phyloP scores from a whole-genome alignment of 2,888 invertebrate species.

The Cantharis nigra region DNA sequence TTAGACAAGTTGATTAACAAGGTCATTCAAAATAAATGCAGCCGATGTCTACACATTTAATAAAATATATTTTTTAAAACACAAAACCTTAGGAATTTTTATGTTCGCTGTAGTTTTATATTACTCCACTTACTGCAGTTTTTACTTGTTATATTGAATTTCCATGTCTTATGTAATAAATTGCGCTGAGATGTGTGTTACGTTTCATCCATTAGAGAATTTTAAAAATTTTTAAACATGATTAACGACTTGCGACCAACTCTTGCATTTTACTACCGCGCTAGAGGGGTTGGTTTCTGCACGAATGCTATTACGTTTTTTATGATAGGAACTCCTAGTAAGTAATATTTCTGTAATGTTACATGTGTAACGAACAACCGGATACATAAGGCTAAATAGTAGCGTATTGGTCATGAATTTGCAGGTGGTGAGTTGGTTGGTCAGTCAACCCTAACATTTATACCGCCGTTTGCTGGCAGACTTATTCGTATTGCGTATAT shows the following conservation, averaged over 20 bases:
- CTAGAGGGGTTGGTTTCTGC: neutral
- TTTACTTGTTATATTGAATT: neutral
- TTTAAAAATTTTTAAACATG: neutral
- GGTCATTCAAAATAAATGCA: neutral
- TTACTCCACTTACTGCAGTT: neutral
- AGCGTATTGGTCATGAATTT: constrained; percentile 26
- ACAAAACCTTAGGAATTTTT: neutral
- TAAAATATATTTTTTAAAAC: neutral
- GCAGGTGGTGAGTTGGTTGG: constrained; percentile 28
- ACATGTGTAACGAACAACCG: constrained; percentile 1
- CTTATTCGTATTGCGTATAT: neutral
- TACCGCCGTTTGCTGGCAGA: neutral
- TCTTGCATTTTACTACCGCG: neutral
- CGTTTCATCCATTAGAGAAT: neutral
- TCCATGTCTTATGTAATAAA: neutral
- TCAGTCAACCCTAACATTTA: constrained; percentile 17
- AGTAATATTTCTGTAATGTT: neutral
- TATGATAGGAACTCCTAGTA: neutral
- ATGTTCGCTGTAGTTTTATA: neutral
- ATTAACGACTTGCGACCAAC: neutral
- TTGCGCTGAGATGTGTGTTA: neutral
- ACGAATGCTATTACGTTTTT: neutral
- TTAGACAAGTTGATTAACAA: neutral
- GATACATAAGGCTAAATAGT: constrained; percentile 13
- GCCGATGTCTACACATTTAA: neutral